A percentile compares a stretch with the other conserved stretches of the same genome.
Evolutionary conservation across 2,113 vertebrate genomes (phyloP).

Genomic region (Corydoras sp.): DNA sequence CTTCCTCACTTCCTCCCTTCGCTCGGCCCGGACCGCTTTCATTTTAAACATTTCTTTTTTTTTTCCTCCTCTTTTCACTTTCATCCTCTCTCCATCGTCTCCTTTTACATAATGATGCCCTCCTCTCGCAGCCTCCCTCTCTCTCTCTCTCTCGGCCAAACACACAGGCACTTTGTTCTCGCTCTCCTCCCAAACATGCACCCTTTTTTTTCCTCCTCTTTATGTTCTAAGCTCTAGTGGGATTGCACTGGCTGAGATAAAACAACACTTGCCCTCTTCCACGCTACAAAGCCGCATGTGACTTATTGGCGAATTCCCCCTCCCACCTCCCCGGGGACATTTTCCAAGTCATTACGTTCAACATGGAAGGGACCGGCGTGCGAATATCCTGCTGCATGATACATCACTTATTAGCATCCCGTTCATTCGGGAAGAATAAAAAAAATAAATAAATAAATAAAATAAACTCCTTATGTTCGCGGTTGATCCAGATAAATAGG

Average conservation of each 20-base stretch:
- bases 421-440: background rate
- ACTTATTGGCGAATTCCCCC: background rate
- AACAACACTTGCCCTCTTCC: constrained; percentile 19
- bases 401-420: background rate
- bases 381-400: background rate
- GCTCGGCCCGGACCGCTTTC: constrained; percentile 2
- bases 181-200: constrained; percentile 3
- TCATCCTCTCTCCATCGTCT: constrained; percentile 35
- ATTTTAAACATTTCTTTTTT: constrained; percentile 1
- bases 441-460: no score
- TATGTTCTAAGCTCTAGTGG: constrained; percentile 23
- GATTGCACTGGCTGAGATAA: constrained; percentile 29
- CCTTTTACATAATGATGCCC: constrained; percentile 28
- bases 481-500: background rate
- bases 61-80: background rate
- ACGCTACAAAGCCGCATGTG: constrained; percentile 14
- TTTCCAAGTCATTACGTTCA: constrained; percentile 22
- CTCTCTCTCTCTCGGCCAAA: background rate
- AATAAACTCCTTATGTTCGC: no score
- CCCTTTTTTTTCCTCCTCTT: background rate
- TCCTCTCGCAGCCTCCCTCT: constrained; percentile 20
- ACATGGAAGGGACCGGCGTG: background rate
- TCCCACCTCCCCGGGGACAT: background rate
- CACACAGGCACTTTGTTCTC: constrained; percentile 2
- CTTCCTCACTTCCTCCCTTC: constrained; percentile 36